A percentile compares a stretch with the other conserved stretches of the same genome.
Conservation (phyloP, 2,888 invertebrate genomes). For the Diloba caeruleocephala region DNA sequence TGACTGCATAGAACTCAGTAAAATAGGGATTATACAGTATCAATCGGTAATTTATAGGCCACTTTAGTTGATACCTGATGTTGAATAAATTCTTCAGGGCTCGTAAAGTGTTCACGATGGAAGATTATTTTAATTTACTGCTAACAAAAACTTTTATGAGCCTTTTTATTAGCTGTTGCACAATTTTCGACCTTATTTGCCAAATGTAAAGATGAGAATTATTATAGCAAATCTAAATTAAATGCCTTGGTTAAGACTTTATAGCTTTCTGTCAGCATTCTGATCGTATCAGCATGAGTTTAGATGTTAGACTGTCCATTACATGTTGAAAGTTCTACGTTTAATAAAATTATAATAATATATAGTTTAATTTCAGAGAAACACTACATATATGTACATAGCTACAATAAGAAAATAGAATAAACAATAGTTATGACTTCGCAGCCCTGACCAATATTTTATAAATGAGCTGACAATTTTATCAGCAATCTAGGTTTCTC, state of each 20-base stretch:
- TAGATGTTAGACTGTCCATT: constrained; percentile 7
- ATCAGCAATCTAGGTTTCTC: no score
- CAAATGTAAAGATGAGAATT: constrained; percentile 3
- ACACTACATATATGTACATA: no score
- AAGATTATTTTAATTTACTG: constrained; percentile 57
- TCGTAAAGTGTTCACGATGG: constrained; percentile 46
- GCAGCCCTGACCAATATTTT: no score
- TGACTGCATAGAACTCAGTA: constrained; percentile 16
- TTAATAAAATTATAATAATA: no score
- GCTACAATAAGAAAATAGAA: no score
- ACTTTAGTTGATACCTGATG: constrained; percentile 47
- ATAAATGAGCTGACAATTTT: no score
- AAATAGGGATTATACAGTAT: constrained; percentile 43
- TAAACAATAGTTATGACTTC: no score
- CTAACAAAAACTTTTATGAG: constrained; percentile 41
- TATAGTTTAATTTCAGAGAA: no score
- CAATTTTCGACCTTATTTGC: constrained; percentile 10
- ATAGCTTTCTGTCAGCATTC: constrained; percentile 11
- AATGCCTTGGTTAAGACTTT: constrained; percentile 39
- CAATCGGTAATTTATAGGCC: constrained; percentile 54
- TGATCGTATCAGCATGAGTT: constrained; percentile 10
- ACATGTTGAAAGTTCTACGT: constrained; percentile 1
- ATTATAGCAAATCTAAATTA: constrained; percentile 6
- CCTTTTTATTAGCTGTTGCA: constrained; percentile 6
- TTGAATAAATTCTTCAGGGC: constrained; percentile 43